Conservation (phyloP, 2,888 invertebrate genomes). For the Galeruca laticollis region DNA sequence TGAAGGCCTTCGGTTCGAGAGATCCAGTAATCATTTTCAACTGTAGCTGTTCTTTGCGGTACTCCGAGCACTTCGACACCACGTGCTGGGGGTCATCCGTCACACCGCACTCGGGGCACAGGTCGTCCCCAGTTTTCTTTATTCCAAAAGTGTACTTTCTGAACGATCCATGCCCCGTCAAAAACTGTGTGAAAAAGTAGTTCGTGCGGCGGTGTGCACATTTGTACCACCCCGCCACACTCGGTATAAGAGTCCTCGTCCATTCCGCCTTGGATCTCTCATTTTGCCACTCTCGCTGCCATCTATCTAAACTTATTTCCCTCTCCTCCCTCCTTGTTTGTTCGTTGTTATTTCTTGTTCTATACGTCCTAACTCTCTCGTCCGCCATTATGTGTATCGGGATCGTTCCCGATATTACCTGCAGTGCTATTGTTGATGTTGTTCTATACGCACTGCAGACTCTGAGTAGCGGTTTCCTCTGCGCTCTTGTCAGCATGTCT, state of each 20-base stretch:
- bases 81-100: too few species aligned
- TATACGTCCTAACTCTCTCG: not conserved
- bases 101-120: too few species aligned
- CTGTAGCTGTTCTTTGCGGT: too few species aligned
- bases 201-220: slow-evolving; percentile 12
- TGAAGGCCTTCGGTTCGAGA: too few species aligned
- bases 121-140: too few species aligned
- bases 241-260: slow-evolving; percentile 19
- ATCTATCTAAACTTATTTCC: slow-evolving; percentile 7
- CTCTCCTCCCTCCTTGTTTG: not conserved
- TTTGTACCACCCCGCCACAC: slow-evolving; percentile 8
- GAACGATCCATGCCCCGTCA: too few species aligned
- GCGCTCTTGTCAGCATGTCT: not conserved
- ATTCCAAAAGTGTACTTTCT: not conserved
- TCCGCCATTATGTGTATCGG: not conserved
- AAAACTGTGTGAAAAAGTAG: slow-evolving; percentile 21
- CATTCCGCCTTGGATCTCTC: slow-evolving; percentile 13
- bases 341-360: not conserved
- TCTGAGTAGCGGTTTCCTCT: not conserved
- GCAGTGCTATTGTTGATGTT: not conserved
- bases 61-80: too few species aligned
- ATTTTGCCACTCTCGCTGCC: slow-evolving; percentile 23
- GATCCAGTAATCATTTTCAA: too few species aligned
- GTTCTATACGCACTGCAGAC: not conserved
- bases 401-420: not conserved